phyloP scores from a whole-genome alignment of 2,888 invertebrate genomes.

The Epistrophe grossulariae region DNA sequence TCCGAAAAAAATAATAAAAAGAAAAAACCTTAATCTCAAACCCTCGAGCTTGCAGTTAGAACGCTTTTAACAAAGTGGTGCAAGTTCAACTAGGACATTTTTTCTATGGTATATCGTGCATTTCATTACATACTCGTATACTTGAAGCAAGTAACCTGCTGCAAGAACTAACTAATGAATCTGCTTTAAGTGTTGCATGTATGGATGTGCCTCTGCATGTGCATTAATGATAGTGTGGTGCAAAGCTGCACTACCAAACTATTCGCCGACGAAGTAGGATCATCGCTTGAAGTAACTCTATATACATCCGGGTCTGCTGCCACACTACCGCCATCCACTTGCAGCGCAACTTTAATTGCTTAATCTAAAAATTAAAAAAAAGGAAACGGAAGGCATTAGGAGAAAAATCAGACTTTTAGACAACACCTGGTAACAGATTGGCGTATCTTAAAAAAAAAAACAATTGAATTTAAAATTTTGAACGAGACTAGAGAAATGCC shows the following conservation, averaged over 20 bases:
- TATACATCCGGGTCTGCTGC: neutral
- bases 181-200: conserved; percentile 68
- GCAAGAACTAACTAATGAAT: conserved; percentile 64
- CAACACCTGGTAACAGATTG: conserved; percentile 8
- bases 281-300: conserved; percentile 5
- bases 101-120: conserved; percentile 57
- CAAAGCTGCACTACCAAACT: conserved; percentile 33
- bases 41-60: conserved; percentile 26
- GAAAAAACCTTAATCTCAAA: conserved; percentile 41
- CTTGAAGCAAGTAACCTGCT: conserved; percentile 55
- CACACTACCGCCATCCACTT: neutral
- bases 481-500: too few species aligned
- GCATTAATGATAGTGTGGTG: conserved; percentile 61
- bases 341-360: conserved; percentile 38
- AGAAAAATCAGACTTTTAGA: conserved; percentile 22
- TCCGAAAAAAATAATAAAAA: neutral
- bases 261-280: conserved; percentile 26
- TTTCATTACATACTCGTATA: conserved; percentile 66
- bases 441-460: too few species aligned
- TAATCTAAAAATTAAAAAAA: conserved; percentile 47
- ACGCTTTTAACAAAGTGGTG: conserved; percentile 34
- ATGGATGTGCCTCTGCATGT: conserved; percentile 6
- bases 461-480: too few species aligned
- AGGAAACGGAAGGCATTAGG: conserved; percentile 20
- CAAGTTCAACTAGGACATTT: conserved; percentile 35